phyloP scores from a whole-genome alignment of 2,113 vertebrate species.

The Corythaixoides concolor region DNA sequence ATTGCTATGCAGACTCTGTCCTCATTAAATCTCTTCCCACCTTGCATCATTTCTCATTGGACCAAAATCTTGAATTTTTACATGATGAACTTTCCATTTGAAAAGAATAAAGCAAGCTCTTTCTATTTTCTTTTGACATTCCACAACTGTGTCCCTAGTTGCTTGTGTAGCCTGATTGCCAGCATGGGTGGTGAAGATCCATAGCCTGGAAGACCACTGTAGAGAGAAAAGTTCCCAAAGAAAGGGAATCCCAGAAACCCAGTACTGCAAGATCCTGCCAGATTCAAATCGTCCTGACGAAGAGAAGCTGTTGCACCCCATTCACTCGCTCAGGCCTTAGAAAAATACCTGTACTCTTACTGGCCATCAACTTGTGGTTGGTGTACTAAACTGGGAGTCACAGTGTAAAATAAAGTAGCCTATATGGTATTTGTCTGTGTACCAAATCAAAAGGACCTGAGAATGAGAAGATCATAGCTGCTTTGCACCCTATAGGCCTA shows the following conservation, averaged over 20 bases:
- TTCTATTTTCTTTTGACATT: not conserved
- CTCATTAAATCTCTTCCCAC: not conserved
- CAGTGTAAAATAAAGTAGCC: not conserved
- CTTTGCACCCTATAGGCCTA: not conserved
- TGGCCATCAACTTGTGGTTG: fast-evolving
- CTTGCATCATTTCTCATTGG: not conserved
- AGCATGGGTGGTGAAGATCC: not conserved
- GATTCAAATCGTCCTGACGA: not conserved
- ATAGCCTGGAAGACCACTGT: not conserved
- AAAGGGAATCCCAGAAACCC: not conserved
- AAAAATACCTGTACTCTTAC: not conserved
- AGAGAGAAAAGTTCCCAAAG: not conserved
- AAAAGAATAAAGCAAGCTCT: not conserved
- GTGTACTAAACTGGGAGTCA: not conserved
- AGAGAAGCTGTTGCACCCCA: not conserved
- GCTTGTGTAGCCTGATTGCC: not conserved
- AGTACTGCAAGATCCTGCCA: not conserved
- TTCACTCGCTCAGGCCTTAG: not conserved
- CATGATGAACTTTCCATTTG: not conserved
- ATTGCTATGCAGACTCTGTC: not conserved
- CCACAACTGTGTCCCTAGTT: not conserved
- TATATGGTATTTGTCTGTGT: not conserved
- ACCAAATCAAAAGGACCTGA: not conserved
- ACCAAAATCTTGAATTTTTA: not conserved
- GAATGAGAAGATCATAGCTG: not conserved